Evolutionary conservation across 1,140 invertebrate species (phyloP).

Genomic region (Heliconius nattereri): DNA sequence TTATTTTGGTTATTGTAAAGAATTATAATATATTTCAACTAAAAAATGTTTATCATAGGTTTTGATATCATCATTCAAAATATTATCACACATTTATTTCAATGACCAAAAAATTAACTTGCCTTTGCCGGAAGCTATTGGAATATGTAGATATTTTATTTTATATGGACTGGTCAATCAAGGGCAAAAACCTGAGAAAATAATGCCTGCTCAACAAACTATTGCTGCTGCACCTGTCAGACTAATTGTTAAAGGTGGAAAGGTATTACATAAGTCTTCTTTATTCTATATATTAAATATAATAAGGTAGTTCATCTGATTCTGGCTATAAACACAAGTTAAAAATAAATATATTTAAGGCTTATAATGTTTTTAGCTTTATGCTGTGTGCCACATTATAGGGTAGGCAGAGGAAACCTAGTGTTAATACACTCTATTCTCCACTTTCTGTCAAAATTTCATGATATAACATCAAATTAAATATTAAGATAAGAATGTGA

Average conservation of each 20-base stretch:
- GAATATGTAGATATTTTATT: constrained; percentile 63
- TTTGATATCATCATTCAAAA: constrained; percentile 64
- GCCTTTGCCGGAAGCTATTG: constrained; percentile 61
- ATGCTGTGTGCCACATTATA: too few species aligned
- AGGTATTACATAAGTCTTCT: constrained; percentile 47
- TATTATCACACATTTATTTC: constrained; percentile 66
- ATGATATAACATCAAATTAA: too few species aligned
- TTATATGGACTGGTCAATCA: constrained; percentile 61
- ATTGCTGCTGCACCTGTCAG: constrained; percentile 54
- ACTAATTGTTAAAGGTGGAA: constrained; percentile 61
- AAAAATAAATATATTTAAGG: too few species aligned
- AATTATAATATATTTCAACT: not conserved
- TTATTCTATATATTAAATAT: too few species aligned
- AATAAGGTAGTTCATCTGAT: too few species aligned
- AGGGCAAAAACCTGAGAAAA: constrained; percentile 55
- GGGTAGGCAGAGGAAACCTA: too few species aligned
- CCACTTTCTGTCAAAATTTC: too few species aligned
- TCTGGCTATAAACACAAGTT: too few species aligned
- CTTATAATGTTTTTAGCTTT: too few species aligned
- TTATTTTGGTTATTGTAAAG: not conserved
- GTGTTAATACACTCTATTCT: too few species aligned
- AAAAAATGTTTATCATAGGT: constrained; percentile 51
- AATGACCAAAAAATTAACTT: constrained; percentile 55
- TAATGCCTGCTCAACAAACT: constrained; percentile 71
- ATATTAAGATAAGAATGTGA: too few species aligned